Base-by-base conservation (phyloP, 2,113 vertebrate species). In the Syngnathoides biaculeatus region DNA sequence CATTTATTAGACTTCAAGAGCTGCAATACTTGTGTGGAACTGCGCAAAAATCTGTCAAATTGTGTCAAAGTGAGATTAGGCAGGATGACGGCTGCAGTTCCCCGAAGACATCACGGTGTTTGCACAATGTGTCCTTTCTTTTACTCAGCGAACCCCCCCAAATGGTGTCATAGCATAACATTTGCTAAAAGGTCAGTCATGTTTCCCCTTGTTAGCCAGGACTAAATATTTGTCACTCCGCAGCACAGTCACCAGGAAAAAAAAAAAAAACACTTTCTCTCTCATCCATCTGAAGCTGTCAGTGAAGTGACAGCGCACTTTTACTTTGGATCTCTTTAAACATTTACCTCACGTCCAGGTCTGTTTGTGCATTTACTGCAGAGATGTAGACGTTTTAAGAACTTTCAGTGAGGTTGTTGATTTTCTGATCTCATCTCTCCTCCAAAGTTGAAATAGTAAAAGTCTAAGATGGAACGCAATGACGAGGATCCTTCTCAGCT, bases 151-250 rank as follows among this genome's bases (percentile, higher is more conserved):
- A 24, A 67, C 68, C 67, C 70, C 62, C 72, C 57, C 65, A 55
- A 55, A 12, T 40, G 59, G 40, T 4, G 60, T 65, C 72, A 76
- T 69, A 67, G 69, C 64, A 61, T 79, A 74, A 81, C 77, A 83
- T 86, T 85, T 85, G 47, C 57, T 20, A 0, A 86, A 89, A 88
- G 84, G 88, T 87, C 85, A 87, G 69, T 56, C 59, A 7, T 61
- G 80, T 86, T 83, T 80, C 59, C 62, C 52, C 60, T 15, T 24
- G 60, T 62, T 62, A 62, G 60, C 38, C 12, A 39, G 5, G 40
- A 71, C 74, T 77, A 80, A 84, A 82, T 69, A 62, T 62, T 42
- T 43, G 60, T 62, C 39, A 17, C 60, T 24, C 38, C 4, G 39
- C 11, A 43, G 6, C 39, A 17, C 60, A 17, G n/a, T 57, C 14